Conservation (phyloP, 2,113 vertebrate genomes). For the Eulemur rufifrons region DNA sequence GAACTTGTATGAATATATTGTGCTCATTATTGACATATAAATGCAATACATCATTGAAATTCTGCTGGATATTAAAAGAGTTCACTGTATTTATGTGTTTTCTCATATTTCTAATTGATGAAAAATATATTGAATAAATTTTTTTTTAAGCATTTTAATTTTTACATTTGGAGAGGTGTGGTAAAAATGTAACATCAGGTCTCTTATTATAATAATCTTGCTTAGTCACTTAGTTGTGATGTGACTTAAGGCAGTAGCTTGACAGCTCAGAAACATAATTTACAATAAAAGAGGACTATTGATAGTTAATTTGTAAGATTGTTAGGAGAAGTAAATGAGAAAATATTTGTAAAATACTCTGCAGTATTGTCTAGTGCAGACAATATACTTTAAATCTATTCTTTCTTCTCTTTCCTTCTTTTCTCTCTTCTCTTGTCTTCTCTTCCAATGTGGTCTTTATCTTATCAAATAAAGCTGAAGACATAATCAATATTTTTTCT, state of each 20-base stretch:
- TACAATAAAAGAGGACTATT: neutral
- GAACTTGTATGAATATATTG: neutral
- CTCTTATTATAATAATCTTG: neutral
- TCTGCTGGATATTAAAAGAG: neutral
- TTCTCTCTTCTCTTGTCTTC: neutral
- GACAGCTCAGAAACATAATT: neutral
- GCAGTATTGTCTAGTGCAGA: neutral
- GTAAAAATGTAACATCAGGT: neutral
- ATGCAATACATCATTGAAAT: neutral
- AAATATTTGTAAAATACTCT: neutral
- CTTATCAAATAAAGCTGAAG: neutral
- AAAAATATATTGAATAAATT: neutral
- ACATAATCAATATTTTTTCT: neutral
- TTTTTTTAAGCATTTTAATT: neutral
- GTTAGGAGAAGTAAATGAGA: neutral
- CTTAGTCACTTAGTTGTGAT: neutral
- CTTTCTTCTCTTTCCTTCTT: neutral
- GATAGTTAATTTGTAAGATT: neutral
- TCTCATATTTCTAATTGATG: neutral
- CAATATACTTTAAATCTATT: neutral
- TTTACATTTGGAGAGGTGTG: neutral
- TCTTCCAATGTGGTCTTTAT: neutral
- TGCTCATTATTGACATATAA: neutral
- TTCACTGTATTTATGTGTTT: neutral
- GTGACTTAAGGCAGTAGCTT: neutral